Percentiles rank a stretch among this genome's conserved stretches.
Conservation (phyloP, 2,113 vertebrate species). For the Pseudorhombus dupliciocellatus region DNA sequence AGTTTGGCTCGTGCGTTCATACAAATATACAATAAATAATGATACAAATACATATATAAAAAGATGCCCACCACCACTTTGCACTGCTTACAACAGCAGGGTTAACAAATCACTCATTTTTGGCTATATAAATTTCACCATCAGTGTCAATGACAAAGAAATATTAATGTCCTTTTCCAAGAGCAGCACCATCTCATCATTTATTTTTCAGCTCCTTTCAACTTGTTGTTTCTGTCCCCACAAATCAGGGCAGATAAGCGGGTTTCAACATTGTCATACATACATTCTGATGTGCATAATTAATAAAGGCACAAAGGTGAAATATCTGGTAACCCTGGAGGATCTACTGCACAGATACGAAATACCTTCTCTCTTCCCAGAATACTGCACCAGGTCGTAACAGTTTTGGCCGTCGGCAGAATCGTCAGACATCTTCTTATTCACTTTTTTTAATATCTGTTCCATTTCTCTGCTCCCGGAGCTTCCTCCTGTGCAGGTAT, state of each 20-base stretch:
- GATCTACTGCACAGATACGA: conserved; percentile 4
- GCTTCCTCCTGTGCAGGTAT: conserved; percentile 84
- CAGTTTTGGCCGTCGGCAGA: not conserved
- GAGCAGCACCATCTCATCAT: conserved; percentile 39
- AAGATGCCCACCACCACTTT: conserved; percentile 69
- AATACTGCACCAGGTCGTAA: conserved; percentile 10
- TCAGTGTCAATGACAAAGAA: conserved; percentile 49
- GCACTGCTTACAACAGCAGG: conserved; percentile 83
- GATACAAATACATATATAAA: conserved; percentile 47
- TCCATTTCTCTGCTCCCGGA: conserved; percentile 76
- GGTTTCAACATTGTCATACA: conserved; percentile 23
- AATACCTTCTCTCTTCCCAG: not conserved
- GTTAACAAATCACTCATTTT: conserved; percentile 46
- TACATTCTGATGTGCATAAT: conserved; percentile 1
- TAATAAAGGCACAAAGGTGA: conserved; percentile 29
- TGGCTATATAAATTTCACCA: conserved; percentile 38
- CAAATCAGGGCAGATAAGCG: conserved; percentile 22
- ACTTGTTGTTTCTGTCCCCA: conserved; percentile 28
- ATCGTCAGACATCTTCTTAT: conserved; percentile 48
- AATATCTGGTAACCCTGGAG: conserved; percentile 16
- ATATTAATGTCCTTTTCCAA: conserved; percentile 20
- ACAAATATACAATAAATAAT: conserved; percentile 71
- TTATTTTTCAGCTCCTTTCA: conserved; percentile 10
- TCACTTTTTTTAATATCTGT: conserved; percentile 58
- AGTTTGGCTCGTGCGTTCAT: conserved; percentile 40